Evolutionary conservation across 2,113 vertebrate genomes (phyloP).

Genomic region (Aphelocoma coerulescens): DNA sequence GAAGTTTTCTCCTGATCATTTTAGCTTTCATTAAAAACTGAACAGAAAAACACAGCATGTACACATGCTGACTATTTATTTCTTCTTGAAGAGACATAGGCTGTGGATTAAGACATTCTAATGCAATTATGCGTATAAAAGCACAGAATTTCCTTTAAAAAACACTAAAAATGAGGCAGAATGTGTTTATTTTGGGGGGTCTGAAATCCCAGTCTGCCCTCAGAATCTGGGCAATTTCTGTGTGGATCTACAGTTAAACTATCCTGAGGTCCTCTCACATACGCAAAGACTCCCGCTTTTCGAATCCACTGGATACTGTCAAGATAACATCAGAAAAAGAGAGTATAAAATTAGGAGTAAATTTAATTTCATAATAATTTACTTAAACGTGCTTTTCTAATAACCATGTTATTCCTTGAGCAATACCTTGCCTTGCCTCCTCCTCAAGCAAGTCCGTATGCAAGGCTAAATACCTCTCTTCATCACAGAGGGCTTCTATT

Average conservation of each 20-base stretch:
- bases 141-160: conserved; percentile 35
- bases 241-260: conserved; percentile 82
- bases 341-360: conserved; percentile 81
- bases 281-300: conserved; percentile 82
- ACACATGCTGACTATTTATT: conserved; percentile 44
- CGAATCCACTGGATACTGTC: conserved; percentile 84
- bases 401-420: conserved; percentile 59
- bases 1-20: conserved; percentile 41
- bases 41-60: conserved; percentile 44
- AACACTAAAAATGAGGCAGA: conserved; percentile 71
- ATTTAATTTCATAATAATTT: conserved; percentile 54
- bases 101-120: conserved; percentile 55
- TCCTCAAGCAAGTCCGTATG: conserved; percentile 98
- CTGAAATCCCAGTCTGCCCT: conserved; percentile 77
- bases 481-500: conserved; percentile 96
- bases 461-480: conserved; percentile 99
- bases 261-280: conserved; percentile 83
- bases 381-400: conserved; percentile 38
- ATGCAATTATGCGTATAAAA: conserved; percentile 44
- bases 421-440: conserved; percentile 97
- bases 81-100: conserved; percentile 69
- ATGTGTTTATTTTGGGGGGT: conserved; percentile 45
- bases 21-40: conserved; percentile 44
- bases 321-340: conserved; percentile 88
- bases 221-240: conserved; percentile 77